A percentile compares a stretch with the other conserved stretches of the same genome.
Evolutionary conservation across 2,888 invertebrate species (phyloP).

Genomic region (Meta bourneti): DNA sequence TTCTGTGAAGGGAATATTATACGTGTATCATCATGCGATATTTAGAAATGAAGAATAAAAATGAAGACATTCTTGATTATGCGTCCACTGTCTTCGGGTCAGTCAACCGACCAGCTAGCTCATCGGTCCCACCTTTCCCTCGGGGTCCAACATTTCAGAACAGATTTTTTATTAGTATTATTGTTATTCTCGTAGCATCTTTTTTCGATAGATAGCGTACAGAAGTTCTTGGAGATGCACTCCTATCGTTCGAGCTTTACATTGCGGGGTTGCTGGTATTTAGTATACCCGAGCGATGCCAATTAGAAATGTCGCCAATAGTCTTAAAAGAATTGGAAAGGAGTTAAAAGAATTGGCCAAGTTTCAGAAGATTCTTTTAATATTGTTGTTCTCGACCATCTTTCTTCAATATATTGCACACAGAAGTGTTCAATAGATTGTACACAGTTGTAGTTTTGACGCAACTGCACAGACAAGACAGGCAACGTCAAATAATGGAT

Average conservation of each 20-base stretch:
- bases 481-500: too few relatives aligned
- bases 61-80: constrained; percentile 69
- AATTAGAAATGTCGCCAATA: background rate
- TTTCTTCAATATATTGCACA: too few relatives aligned
- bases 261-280: background rate
- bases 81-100: constrained; percentile 70
- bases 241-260: background rate
- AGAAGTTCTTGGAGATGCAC: background rate
- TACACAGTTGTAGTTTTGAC: too few relatives aligned
- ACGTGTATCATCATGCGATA: constrained; percentile 62
- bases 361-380: too few relatives aligned
- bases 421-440: too few relatives aligned
- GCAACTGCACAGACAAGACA: too few relatives aligned
- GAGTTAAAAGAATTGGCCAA: too few relatives aligned
- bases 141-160: constrained; percentile 28
- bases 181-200: background rate
- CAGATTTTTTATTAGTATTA: background rate
- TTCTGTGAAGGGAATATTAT: constrained; percentile 67
- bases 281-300: background rate
- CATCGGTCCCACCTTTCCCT: constrained; percentile 70
- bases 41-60: constrained; percentile 34
- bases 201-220: too few relatives aligned
- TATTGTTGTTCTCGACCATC: too few relatives aligned
- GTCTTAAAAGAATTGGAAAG: too few relatives aligned
- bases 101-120: constrained; percentile 58